phyloP scores from a whole-genome alignment of 2,113 vertebrate genomes.

The Hydrolagus affinis region DNA sequence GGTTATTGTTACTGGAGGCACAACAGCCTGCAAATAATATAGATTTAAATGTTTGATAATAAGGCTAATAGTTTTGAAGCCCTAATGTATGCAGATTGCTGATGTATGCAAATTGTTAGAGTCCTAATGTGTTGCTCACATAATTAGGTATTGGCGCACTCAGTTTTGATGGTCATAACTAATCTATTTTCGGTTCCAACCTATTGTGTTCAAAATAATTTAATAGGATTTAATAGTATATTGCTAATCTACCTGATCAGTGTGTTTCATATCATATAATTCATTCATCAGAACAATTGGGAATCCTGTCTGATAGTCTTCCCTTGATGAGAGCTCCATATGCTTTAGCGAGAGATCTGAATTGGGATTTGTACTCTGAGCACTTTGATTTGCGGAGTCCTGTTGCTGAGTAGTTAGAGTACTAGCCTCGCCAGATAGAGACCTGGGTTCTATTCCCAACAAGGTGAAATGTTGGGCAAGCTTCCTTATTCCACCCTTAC shows the following conservation, averaged over 20 bases:
- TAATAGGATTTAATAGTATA: conserved; percentile 26
- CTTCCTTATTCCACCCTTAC: no score
- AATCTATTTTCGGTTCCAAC: not conserved
- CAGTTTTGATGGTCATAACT: conserved; percentile 5
- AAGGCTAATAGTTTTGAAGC: not conserved
- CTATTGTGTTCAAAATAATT: not conserved
- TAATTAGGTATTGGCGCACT: no score
- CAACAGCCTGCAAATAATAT: not conserved
- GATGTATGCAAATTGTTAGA: not conserved
- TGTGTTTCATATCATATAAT: conserved; percentile 5
- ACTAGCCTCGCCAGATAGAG: no score
- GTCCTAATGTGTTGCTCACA: conserved; percentile 11
- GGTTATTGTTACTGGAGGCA: not conserved
- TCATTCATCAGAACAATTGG: conserved; percentile 13
- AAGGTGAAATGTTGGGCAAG: no score
- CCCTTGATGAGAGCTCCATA: not conserved
- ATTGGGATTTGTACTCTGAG: not conserved
- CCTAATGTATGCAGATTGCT: not conserved
- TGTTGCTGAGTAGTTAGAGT: no score
- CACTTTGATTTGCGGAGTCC: not conserved
- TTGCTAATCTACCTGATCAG: not conserved
- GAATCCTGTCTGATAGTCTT: not conserved
- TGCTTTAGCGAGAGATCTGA: conserved; percentile 1
- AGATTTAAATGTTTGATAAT: not conserved
- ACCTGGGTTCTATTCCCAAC: no score